Evolutionary conservation across 2,113 vertebrate genomes (phyloP).

Genomic region (Austrofundulus limnaeus): DNA sequence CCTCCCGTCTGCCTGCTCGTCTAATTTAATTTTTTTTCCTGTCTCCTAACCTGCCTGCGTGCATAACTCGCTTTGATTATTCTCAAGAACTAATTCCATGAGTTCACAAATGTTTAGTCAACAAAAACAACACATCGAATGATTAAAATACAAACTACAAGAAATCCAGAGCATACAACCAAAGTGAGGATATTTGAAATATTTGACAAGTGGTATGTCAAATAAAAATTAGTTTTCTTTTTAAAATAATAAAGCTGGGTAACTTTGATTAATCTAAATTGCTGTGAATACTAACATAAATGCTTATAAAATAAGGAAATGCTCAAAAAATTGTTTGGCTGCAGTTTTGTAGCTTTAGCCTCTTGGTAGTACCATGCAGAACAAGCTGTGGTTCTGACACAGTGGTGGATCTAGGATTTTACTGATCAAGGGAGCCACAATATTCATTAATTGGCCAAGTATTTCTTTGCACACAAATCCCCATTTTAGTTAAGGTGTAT

Average conservation of each 20-base stretch:
- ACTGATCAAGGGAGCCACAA: too few species aligned
- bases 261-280: too few species aligned
- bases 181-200: not conserved
- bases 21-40: constrained; percentile 40
- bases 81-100: not conserved
- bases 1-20: constrained; percentile 24
- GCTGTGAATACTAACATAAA: too few species aligned
- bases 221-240: not conserved
- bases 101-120: not conserved
- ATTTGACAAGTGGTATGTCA: not conserved
- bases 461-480: too few species aligned
- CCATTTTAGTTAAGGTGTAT: too few species aligned
- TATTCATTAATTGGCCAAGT: too few species aligned
- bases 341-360: constrained; percentile 4
- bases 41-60: constrained; percentile 24
- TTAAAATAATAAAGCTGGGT: too few species aligned
- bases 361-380: constrained; percentile 8
- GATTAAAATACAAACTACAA: not conserved
- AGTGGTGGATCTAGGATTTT: too few species aligned
- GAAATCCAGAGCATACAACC: not conserved
- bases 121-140: not conserved
- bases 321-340: not conserved
- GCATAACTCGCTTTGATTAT: constrained; percentile 9
- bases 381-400: not conserved
- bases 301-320: not conserved